Conservation (phyloP, 2,113 vertebrate genomes). For the Scophthalmus maximus region DNA sequence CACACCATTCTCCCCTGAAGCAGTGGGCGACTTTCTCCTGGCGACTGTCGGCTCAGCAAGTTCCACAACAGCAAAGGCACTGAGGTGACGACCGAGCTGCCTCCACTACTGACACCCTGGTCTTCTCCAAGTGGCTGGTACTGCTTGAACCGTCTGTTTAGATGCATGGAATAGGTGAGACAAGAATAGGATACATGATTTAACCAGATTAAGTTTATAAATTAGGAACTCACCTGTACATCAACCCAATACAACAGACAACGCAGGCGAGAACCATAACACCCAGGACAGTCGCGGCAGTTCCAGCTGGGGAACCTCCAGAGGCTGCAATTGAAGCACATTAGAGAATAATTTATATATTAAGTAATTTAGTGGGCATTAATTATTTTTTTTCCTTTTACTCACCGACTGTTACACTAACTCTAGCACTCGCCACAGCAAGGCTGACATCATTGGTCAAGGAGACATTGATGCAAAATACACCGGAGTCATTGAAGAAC, state of each 20-base stretch:
- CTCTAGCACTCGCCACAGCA: conserved; percentile 87
- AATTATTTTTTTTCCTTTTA: background rate
- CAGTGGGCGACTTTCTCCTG: conserved; percentile 88
- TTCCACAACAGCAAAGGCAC: conserved; percentile 86
- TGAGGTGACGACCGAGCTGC: conserved; percentile 72
- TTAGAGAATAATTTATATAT: background rate
- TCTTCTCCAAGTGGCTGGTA: conserved; percentile 73
- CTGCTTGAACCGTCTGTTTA: conserved; percentile 82
- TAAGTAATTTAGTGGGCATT: background rate
- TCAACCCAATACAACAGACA: conserved; percentile 82
- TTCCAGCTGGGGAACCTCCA: conserved; percentile 68
- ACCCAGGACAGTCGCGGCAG: conserved; percentile 81
- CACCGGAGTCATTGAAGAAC: conserved; percentile 88
- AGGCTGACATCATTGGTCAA: conserved; percentile 90
- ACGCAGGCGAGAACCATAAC: conserved; percentile 80
- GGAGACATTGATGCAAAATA: conserved; percentile 94
- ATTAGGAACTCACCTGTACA: conserved; percentile 84
- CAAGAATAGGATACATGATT: no score
- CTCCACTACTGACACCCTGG: conserved; percentile 14
- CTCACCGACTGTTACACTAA: conserved; percentile 85
- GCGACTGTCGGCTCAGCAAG: conserved; percentile 79
- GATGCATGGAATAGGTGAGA: conserved; percentile 22
- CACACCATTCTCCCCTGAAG: conserved; percentile 87
- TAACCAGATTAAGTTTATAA: background rate
- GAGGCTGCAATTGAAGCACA: conserved; percentile 69